phyloP scores from a whole-genome alignment of 2,888 invertebrate species.

The Stenolophus ochropezus region DNA sequence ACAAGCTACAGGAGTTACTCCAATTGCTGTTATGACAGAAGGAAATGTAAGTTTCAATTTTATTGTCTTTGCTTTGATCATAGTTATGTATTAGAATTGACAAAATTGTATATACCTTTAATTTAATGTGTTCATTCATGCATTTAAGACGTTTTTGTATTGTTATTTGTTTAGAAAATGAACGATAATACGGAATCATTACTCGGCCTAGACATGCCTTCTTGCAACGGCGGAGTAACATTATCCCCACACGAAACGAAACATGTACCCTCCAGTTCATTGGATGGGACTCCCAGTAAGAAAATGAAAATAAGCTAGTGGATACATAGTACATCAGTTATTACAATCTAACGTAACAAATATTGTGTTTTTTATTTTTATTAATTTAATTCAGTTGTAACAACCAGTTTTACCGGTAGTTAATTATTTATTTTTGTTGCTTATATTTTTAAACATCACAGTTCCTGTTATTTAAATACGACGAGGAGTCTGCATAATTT shows the following conservation, averaged over 20 bases:
- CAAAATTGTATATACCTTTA: too few relatives aligned
- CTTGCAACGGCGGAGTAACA: constrained; percentile 66
- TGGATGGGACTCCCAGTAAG: constrained; percentile 69
- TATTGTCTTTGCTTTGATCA: background rate
- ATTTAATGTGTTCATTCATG: too few relatives aligned
- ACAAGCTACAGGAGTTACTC: constrained; percentile 90
- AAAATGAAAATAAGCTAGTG: constrained; percentile 73
- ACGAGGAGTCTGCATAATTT: constrained; percentile 53
- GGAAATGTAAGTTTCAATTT: constrained; percentile 75
- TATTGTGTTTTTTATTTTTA: background rate
- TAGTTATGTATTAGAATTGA: background rate
- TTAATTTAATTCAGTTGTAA: background rate
- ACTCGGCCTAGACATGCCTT: constrained; percentile 66
- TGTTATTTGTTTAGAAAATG: constrained; percentile 66
- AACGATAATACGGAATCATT: constrained; percentile 43
- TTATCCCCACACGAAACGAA: constrained; percentile 65
- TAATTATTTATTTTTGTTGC: constrained; percentile 45
- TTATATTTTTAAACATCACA: constrained; percentile 46
- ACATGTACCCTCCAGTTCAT: constrained; percentile 70
- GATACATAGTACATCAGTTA: constrained; percentile 66
- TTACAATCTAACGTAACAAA: constrained; percentile 46
- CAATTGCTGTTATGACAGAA: constrained; percentile 93
- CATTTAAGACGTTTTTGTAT: background rate
- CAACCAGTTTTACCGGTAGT: background rate
- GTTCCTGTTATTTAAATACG: constrained; percentile 51